These are phyloP conservation scores for Phalacrocorax aristotelis DNA, from an alignment of 2,113 vertebrate genomes.

Conservation along the genomic window DNA sequence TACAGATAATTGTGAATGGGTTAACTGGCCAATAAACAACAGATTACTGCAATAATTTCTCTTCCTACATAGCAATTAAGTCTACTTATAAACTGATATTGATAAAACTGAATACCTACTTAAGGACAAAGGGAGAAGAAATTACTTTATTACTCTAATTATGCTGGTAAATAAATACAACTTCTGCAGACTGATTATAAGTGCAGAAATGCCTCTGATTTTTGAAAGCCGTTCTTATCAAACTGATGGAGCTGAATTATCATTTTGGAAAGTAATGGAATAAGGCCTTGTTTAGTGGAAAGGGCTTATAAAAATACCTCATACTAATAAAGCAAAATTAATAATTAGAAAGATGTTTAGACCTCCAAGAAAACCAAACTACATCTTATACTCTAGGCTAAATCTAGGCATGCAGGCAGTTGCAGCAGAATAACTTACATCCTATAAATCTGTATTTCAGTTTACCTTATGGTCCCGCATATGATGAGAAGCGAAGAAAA, in stretches of 20 bases:
- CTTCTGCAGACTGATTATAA: not conserved
- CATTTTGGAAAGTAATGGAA: not conserved
- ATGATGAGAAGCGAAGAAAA: not conserved
- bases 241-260: not conserved
- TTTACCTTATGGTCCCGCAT: not conserved
- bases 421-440: not conserved
- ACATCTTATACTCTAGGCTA: not conserved
- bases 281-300: not conserved
- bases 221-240: not conserved
- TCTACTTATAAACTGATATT: not conserved
- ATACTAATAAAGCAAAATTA: not conserved
- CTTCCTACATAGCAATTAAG: not conserved
- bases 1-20: not conserved
- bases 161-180: not conserved
- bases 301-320: accelerated
- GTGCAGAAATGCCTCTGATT: not conserved
- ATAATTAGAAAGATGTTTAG: not conserved
- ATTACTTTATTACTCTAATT: not conserved
- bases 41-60: not conserved
- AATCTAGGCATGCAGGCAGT: not conserved
- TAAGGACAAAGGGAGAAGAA: not conserved
- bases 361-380: not conserved
- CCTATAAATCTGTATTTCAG: not conserved
- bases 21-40: not conserved
- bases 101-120: not conserved